These are phyloP conservation scores for Kradibia gibbosae DNA, from an alignment of 1,140 invertebrate genomes.

Conservation along the genomic window DNA sequence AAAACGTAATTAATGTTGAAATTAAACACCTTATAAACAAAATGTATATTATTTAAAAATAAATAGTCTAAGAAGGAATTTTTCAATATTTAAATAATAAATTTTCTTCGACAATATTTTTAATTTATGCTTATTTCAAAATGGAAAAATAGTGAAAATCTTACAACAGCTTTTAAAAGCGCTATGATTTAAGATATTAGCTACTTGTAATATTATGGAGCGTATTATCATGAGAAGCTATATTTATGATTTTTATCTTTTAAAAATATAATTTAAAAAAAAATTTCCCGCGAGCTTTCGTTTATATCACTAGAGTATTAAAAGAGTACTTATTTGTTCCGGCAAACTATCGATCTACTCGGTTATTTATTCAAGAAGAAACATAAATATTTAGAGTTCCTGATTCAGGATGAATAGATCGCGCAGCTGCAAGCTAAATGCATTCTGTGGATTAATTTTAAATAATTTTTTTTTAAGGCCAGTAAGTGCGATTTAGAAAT, in stretches of 20 bases:
- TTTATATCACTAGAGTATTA: not conserved
- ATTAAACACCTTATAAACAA: not conserved
- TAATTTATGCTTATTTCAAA: slow-evolving; percentile 4
- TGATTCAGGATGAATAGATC: not conserved
- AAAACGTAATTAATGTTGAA: not conserved
- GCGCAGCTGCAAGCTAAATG: not conserved
- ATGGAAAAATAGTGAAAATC: not conserved
- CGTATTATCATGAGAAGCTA: too few relatives aligned
- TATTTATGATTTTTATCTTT: too few relatives aligned
- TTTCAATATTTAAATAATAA: not conserved
- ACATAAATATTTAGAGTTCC: not conserved
- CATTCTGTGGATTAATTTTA: not conserved
- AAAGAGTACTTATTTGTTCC: not conserved
- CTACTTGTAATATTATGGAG: too few relatives aligned
- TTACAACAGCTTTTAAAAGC: too few relatives aligned
- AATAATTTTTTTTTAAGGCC: not conserved
- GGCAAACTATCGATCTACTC: not conserved
- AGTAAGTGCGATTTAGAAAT: not conserved
- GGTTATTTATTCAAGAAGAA: not conserved
- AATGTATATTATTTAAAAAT: not conserved
- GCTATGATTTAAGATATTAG: too few relatives aligned
- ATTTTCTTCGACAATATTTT: not conserved
- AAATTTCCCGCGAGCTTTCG: not conserved
- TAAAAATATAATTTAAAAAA: too few relatives aligned
- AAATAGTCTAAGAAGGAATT: not conserved